These are phyloP conservation scores for Myotis davidii DNA, from an alignment of 2,113 vertebrate genomes.

Conservation along the genomic window DNA sequence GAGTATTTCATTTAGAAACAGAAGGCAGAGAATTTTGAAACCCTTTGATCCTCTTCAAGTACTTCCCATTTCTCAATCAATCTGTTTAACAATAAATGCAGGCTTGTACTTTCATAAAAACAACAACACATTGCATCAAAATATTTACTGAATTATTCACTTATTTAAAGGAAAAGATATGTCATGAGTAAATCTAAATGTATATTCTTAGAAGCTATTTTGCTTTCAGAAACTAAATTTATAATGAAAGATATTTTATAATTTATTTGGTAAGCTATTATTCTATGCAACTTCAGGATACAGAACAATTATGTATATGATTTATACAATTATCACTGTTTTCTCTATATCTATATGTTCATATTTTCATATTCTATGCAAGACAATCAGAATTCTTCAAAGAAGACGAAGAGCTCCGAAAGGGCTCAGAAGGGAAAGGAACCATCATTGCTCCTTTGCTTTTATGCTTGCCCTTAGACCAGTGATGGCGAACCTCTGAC, in stretches of 20 bases:
- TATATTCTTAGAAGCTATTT: constrained; percentile 34
- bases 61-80: constrained; percentile 21
- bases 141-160: constrained; percentile 59
- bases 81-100: constrained; percentile 15
- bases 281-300: background rate
- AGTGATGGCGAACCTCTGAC: too few relatives aligned
- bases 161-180: constrained; percentile 22
- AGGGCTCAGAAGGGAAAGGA: background rate
- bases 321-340: background rate
- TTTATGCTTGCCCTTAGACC: background rate
- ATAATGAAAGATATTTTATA: background rate
- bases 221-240: constrained; percentile 12
- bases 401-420: background rate
- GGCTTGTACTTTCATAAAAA: background rate
- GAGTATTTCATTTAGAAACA: background rate
- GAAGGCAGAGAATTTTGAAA: constrained; percentile 12
- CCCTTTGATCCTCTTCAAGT: background rate
- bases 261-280: background rate
- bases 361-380: background rate
- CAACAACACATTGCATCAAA: background rate
- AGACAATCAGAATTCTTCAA: background rate
- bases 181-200: constrained; percentile 42
- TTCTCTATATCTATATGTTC: background rate
- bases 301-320: background rate
- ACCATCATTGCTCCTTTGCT: background rate